Base-by-base conservation (phyloP, 2,888 invertebrate species). In the Stratiomys singularior region DNA sequence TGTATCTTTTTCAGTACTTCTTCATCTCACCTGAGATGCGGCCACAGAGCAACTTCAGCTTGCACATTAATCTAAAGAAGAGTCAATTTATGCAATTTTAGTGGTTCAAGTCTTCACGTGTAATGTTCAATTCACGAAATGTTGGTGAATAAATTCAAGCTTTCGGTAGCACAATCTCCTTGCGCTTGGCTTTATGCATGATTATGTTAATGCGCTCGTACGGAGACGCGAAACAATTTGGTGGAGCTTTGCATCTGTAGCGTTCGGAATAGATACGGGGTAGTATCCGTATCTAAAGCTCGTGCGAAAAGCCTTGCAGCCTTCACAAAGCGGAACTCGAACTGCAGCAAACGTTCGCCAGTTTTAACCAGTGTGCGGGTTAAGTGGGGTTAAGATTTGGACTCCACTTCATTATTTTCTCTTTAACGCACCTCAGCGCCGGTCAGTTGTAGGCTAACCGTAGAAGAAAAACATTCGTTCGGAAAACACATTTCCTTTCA, bases 351-450 rank as follows among this genome's bases (percentile, higher is more conserved):
- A 9, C 15, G 15, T 18, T 52, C 52, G 52, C 52, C n/a, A 52
- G 52, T 52, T 52, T 18, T 5, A 60, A 25, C 60, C 60, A 25
- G 21, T 60, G 21, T 7, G 15, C 18, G 52, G 60, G 60, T 25
- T 69, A 69, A 47, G 69, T 69, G 69, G 69, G 69, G 69, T 25
- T 69, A 18, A 47, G 15, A 23, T 69, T 46, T 25, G 47, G 69
- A 69, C 47, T 46, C 46, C 23, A 21, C 47, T 47, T 69, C 30
- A 69, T 47, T 46, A 69, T 69, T 46, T 44, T 47, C 25, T 47
- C 69, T 23, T 69, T 15, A 27, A 47, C 47, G 69, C 46, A 69
- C 25, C 69, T 21, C 47, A 23, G 25, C 25, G 47, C 69, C 69
- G 69, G 47, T 47, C 69, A 69, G 69, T 69, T 25, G 28, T 18